Conservation (phyloP, 2,113 vertebrate species). For the Dendropsophus ebraccatus region DNA sequence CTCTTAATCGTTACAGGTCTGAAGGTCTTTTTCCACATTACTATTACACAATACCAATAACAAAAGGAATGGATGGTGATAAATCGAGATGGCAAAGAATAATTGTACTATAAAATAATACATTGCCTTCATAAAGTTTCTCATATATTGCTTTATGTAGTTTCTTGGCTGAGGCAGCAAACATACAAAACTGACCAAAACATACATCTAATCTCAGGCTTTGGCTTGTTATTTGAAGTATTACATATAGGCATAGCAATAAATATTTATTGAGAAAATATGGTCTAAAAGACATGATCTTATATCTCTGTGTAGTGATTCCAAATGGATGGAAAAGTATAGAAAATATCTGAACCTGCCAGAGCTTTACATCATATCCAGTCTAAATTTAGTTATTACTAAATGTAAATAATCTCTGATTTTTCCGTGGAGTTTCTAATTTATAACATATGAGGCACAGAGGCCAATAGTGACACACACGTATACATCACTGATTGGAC, state of each 20-base stretch:
- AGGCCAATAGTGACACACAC: background rate
- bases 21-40: background rate
- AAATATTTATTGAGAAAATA: slow-evolving; percentile 20
- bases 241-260: background rate
- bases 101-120: background rate
- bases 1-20: too few species aligned
- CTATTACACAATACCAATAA: background rate
- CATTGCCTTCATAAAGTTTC: background rate
- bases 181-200: background rate
- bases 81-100: background rate
- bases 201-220: background rate
- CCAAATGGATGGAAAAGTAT: background rate
- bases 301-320: slow-evolving; percentile 17
- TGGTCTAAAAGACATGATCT: background rate
- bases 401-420: background rate
- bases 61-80: background rate
- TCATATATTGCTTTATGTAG: background rate
- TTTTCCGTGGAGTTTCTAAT: background rate
- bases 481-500: background rate
- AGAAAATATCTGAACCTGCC: background rate
- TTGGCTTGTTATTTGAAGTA: background rate
- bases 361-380: background rate
- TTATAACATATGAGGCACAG: background rate
- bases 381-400: background rate
- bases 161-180: background rate